Evolutionary conservation across 2,888 invertebrate genomes (phyloP).

Genomic region (Hyles lineata): DNA sequence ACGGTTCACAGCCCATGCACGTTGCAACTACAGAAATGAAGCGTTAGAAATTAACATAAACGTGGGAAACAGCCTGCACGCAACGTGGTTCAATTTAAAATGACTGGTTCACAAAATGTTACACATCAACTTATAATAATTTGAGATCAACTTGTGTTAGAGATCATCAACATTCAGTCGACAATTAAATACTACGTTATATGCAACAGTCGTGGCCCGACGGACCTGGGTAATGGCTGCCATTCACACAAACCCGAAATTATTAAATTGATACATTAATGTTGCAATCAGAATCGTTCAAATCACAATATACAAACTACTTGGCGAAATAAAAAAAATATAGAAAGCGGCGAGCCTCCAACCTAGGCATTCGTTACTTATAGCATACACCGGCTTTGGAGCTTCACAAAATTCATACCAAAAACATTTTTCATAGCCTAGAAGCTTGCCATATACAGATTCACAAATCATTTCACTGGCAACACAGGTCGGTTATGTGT

Average conservation of each 20-base stretch:
- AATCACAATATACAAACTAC: no score
- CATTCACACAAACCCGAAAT: background rate
- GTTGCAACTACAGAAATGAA: background rate
- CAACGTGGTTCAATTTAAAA: constrained; percentile 4
- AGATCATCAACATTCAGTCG: constrained; percentile 79
- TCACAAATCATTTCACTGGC: no score
- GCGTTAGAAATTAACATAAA: background rate
- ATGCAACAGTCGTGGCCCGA: constrained; percentile 1
- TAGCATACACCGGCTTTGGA: no score
- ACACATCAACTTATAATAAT: constrained; percentile 64
- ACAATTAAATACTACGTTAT: constrained; percentile 34
- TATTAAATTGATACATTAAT: background rate
- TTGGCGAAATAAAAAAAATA: no score
- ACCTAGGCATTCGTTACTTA: no score
- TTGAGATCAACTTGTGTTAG: constrained; percentile 76
- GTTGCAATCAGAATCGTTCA: background rate
- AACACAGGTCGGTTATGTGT: no score
- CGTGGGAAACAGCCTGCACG: background rate
- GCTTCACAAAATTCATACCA: no score
- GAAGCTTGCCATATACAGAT: no score
- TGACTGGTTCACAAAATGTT: constrained; percentile 42
- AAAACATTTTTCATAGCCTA: no score
- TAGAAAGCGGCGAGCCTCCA: no score
- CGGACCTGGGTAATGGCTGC: background rate
- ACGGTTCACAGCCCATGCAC: no score